Conservation (phyloP, 1,140 invertebrate species). For the Pararge aegeria region DNA sequence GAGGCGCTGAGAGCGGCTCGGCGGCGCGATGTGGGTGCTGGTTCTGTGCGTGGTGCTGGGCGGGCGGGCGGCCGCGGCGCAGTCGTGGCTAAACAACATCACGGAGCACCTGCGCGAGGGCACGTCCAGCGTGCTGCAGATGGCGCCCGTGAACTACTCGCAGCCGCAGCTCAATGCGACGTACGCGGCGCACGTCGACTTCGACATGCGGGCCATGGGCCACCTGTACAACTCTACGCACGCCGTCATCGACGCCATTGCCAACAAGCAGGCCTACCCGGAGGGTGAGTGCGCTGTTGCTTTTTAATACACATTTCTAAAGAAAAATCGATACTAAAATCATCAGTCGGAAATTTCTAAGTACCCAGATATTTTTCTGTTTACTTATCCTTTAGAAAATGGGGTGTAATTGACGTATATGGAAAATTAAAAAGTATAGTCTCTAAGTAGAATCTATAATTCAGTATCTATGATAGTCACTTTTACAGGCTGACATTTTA, state of each 20-base stretch:
- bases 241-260: constrained; percentile 81
- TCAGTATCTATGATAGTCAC: too few species aligned
- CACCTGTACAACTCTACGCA: constrained; percentile 84
- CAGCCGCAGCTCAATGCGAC: constrained; percentile 66
- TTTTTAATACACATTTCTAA: too few species aligned
- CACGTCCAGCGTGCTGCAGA: constrained; percentile 54
- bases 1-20: constrained; percentile 3
- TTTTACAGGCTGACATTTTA: too few species aligned
- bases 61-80: constrained; percentile 32
- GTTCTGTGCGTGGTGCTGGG: constrained; percentile 37
- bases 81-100: constrained; percentile 41
- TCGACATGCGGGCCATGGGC: constrained; percentile 84
- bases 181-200: constrained; percentile 81
- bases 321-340: too few species aligned
- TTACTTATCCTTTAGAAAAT: too few species aligned
- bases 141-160: constrained; percentile 65
- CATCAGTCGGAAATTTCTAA: too few species aligned
- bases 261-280: constrained; percentile 70
- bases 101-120: constrained; percentile 52
- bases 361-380: too few species aligned
- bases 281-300: constrained; percentile 54
- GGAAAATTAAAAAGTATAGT: too few species aligned
- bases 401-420: too few species aligned
- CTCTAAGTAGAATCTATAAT: too few species aligned
- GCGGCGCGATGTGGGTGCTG: constrained; percentile 38